Evolutionary conservation across 2,888 invertebrate species (phyloP).

Genomic region (Urechis unicinctus): DNA sequence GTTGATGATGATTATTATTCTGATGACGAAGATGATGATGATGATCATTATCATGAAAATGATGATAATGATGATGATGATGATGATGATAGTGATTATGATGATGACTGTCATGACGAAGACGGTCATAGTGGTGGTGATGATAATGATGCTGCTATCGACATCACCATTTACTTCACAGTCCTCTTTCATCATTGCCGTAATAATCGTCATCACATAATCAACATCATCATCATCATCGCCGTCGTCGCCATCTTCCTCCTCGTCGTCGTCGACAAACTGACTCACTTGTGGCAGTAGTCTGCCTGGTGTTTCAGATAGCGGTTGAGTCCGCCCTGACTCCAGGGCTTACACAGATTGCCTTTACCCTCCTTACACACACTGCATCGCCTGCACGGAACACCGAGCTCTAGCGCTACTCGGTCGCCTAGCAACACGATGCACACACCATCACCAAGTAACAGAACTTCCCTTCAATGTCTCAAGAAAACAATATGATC

Average conservation of each 20-base stretch:
- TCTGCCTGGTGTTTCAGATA: conserved; percentile 6
- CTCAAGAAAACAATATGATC: too few relatives aligned
- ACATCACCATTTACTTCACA: neutral
- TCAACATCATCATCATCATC: neutral
- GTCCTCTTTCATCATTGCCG: neutral
- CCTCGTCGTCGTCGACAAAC: neutral
- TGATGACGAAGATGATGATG: too few relatives aligned
- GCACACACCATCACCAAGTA: too few relatives aligned
- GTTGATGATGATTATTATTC: too few relatives aligned
- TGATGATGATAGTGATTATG: too few relatives aligned
- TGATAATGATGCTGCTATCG: too few relatives aligned
- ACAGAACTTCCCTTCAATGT: too few relatives aligned
- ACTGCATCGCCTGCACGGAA: conserved; percentile 9
- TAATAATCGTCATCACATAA: neutral
- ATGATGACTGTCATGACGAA: too few relatives aligned
- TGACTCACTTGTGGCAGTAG: conserved; percentile 14
- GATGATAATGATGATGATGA: too few relatives aligned
- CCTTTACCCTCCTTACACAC: conserved; percentile 9
- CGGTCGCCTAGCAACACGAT: too few relatives aligned
- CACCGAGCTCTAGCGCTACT: conserved; percentile 12
- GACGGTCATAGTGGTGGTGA: too few relatives aligned
- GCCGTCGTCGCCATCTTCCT: neutral
- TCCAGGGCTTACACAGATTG: conserved; percentile 14
- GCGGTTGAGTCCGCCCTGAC: conserved; percentile 6
- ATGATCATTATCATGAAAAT: too few relatives aligned